Conservation (phyloP, 2,797 vertebrate species). For the Lycodopsis pacificus region DNA sequence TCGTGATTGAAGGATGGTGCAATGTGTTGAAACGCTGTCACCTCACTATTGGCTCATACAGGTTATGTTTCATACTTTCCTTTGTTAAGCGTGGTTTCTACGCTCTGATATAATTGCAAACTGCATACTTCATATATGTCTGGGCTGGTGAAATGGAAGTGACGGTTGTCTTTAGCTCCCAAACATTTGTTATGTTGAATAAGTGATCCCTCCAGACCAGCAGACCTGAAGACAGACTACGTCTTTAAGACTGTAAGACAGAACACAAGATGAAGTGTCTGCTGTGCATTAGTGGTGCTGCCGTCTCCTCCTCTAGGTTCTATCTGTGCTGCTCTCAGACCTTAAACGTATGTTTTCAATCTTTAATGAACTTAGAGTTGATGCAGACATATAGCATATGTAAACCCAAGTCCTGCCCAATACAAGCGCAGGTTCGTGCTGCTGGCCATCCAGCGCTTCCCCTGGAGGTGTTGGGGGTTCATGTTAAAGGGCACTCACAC, state of each 20-base stretch:
- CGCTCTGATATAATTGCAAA: neutral
- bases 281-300: slow-evolving; percentile 26
- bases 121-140: neutral
- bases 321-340: slow-evolving; percentile 1
- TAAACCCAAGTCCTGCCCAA: slow-evolving; percentile 4
- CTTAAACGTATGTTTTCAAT: slow-evolving; percentile 22
- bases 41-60: slow-evolving; percentile 4
- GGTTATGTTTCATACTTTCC: slow-evolving; percentile 2
- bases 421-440: neutral
- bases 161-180: slow-evolving; percentile 6
- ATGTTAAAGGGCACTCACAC: slow-evolving; percentile 41
- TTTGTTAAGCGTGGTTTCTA: neutral
- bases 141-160: neutral
- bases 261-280: slow-evolving; percentile 46
- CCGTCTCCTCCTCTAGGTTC: slow-evolving; percentile 12
- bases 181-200: slow-evolving; percentile 44
- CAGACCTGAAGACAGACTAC: slow-evolving; percentile 16
- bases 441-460: slow-evolving; percentile 1
- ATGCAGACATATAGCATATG: slow-evolving; percentile 7
- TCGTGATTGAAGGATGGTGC: slow-evolving; percentile 52
- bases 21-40: slow-evolving; percentile 43
- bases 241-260: slow-evolving; percentile 35
- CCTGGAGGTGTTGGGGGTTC: slow-evolving; percentile 38
- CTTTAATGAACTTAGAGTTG: slow-evolving; percentile 28
- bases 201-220: slow-evolving; percentile 29